These are phyloP conservation scores for Strigops habroptila DNA, from an alignment of 2,113 vertebrate species.

Conservation along the genomic window DNA sequence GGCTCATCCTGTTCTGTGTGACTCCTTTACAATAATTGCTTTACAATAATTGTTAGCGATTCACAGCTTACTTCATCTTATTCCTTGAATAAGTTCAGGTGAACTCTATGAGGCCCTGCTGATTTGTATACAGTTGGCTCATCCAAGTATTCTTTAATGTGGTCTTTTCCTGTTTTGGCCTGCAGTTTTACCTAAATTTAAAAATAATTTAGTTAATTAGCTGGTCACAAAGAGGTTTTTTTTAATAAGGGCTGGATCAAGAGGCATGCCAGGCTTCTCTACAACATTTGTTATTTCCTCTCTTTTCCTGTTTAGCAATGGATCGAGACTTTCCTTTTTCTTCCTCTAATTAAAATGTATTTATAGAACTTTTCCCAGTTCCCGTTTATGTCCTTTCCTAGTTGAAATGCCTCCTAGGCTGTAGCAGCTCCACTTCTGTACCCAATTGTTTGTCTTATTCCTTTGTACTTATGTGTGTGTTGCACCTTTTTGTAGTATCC, in stretches of 20 bases:
- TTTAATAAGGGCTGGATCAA: neutral
- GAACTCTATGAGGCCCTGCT: neutral
- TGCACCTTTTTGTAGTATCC: neutral
- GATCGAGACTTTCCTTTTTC: constrained; percentile 54
- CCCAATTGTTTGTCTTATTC: neutral
- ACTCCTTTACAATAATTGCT: neutral
- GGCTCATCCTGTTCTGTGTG: neutral
- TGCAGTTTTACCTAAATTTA: neutral
- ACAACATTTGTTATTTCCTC: constrained; percentile 15
- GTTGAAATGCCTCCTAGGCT: neutral
- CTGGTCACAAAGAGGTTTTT: neutral
- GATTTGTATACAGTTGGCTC: neutral
- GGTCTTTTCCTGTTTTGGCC: constrained; percentile 51
- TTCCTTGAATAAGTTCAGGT: neutral
- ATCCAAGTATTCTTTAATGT: neutral
- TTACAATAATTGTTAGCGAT: neutral
- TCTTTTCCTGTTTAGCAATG: constrained; percentile 51
- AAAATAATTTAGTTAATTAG: constrained; percentile 35
- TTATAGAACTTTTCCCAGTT: constrained; percentile 40
- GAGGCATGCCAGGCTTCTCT: neutral
- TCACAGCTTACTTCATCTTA: constrained; percentile 11
- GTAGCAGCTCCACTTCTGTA: neutral
- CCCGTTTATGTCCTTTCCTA: neutral
- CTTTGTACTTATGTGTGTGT: neutral
- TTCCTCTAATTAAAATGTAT: constrained; percentile 47